Conservation (phyloP, 2,888 invertebrate genomes). For the Bimastos eiseni region DNA sequence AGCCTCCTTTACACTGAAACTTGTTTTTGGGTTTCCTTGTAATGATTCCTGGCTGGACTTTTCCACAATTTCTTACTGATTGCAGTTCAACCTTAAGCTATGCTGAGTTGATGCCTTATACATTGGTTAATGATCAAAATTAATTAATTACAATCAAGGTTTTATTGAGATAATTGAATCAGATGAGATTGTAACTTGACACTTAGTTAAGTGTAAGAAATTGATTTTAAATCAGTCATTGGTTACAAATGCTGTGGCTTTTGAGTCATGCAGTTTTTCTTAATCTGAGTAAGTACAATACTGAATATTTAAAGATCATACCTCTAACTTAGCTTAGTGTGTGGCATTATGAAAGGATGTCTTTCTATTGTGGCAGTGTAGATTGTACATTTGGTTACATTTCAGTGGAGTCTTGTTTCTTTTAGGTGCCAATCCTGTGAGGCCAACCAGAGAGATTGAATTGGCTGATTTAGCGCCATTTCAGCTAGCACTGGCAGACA, state of each 20-base stretch:
- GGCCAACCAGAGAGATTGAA: background rate
- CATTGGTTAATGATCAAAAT: background rate
- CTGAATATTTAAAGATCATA: background rate
- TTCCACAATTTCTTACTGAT: background rate
- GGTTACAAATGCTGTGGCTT: too few relatives aligned
- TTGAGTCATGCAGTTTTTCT: too few relatives aligned
- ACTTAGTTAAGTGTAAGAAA: background rate
- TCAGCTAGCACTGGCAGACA: background rate
- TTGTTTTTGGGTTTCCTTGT: background rate
- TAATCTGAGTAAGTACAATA: background rate
- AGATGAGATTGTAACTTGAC: too few relatives aligned
- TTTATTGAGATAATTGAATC: background rate
- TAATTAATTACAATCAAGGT: background rate
- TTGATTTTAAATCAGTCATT: background rate
- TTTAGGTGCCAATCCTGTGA: background rate
- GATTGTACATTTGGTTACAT: background rate
- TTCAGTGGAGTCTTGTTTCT: background rate
- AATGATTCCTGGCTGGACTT: background rate
- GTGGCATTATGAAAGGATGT: too few relatives aligned
- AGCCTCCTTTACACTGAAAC: background rate
- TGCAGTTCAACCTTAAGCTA: background rate
- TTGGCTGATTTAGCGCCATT: background rate
- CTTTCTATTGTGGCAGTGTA: background rate
- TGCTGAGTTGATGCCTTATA: background rate
- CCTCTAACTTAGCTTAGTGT: background rate